Evolutionary conservation across 2,888 invertebrate genomes (phyloP), one percentile per base, ranked within the genome.

Genomic region (Agrilus biguttatus): DNA sequence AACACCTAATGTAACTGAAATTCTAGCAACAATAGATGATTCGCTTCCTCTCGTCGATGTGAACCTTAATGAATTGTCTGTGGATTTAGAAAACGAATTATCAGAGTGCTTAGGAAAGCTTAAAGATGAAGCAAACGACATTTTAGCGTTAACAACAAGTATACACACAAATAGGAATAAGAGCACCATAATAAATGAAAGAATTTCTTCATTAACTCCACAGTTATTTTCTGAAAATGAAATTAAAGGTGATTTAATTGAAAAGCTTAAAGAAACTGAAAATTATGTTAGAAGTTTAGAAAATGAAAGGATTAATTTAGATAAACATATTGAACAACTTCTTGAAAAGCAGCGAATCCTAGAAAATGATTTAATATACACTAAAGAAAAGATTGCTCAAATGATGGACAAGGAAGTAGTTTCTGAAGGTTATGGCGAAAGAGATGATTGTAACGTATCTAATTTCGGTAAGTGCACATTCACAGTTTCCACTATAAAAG

Each of bases 111-210:
- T 86, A 49, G 71, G 75, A 40, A 71, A 81, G 17, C 63, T 87
- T 40, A 73, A 77, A 47, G 61, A 69, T 8, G 86, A 87, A 56
- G 85, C 85, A 1, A 77, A 79, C 33, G 77, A 78, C 17, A 65
- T 87, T 49, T 66, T 86, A 37, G 73, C 76, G 32, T 61, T 81
- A n/a, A 77, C 63, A 2, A 44, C 51, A 8, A 60, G 54, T 44
- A 40, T 58, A 17, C 45, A 44, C 23, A 37, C 44, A 41, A 10
- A 36, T 14, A 43, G 44, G 32, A n/a, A 36, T 8, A 14, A 12
- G 8, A 36, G 12, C 36, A n/a, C 42, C 47, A 37, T 39, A 46
- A 14, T 54, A 14, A 57, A 61, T 43, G 58, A 58, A 32, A 54
- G 57, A 47, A 42, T 59, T 14, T 46, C 52, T 21, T 56, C 57